Conservation (phyloP, 1,140 invertebrate genomes). For the Hypsibius dujardini region DNA sequence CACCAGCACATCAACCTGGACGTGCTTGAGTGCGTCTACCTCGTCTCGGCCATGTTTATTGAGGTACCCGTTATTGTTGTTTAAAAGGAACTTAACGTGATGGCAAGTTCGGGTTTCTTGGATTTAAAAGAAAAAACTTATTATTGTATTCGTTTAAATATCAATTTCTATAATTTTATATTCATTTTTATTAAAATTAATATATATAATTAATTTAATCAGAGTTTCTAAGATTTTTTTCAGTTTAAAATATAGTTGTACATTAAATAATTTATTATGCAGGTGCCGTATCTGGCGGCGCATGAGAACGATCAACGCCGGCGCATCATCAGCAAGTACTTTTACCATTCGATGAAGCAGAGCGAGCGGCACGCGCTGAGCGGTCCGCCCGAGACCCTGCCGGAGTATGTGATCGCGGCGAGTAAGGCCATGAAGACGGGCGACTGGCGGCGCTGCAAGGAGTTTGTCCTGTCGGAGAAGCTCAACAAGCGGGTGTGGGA, state of each 20-base stretch:
- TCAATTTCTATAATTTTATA: too few relatives aligned
- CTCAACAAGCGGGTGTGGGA: constrained; percentile 97
- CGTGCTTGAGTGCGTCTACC: constrained; percentile 90
- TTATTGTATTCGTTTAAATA: too few relatives aligned
- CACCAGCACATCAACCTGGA: constrained; percentile 99
- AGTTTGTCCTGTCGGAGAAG: constrained; percentile 94
- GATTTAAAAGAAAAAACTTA: too few relatives aligned
- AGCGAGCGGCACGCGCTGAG: constrained; percentile 86
- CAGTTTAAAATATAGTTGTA: too few relatives aligned
- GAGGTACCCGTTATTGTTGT: too few relatives aligned
- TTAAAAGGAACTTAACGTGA: too few relatives aligned
- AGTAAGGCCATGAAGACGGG: constrained; percentile 95
- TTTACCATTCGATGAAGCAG: constrained; percentile 89
- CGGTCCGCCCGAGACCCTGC: constrained; percentile 95
- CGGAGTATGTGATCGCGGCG: constrained; percentile 96
- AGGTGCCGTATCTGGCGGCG: constrained; percentile 97
- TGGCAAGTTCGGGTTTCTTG: too few relatives aligned
- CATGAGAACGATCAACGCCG: constrained; percentile 92
- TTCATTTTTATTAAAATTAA: too few relatives aligned
- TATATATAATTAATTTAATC: too few relatives aligned
- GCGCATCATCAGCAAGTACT: constrained; percentile 95
- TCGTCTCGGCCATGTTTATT: constrained; percentile 94
- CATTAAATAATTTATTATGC: too few relatives aligned
- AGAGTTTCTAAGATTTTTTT: too few relatives aligned
- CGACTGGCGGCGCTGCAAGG: constrained; percentile 83